Percentiles rank a stretch among this genome's conserved stretches.
phyloP scores from a whole-genome alignment of 2,888 invertebrate species.

The Dioctria linearis region DNA sequence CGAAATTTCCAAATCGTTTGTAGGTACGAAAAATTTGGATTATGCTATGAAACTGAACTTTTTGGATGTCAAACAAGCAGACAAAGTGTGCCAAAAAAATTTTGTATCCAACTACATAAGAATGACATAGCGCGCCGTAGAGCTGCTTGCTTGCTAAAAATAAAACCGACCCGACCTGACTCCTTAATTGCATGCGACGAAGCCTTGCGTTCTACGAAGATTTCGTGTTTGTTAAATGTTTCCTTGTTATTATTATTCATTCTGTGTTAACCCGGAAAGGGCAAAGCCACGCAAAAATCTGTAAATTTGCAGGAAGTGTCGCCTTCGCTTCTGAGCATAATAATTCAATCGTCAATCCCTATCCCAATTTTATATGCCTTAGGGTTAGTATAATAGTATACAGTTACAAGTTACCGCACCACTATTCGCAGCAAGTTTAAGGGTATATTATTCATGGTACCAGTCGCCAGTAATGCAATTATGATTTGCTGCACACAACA shows the following conservation, averaged over 20 bases:
- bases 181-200: slow-evolving; percentile 25
- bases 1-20: not conserved
- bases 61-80: not conserved
- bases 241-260: not conserved
- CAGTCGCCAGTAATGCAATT: slow-evolving; percentile 62
- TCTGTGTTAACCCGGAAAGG: not conserved
- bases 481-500: slow-evolving; percentile 54
- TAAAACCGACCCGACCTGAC: slow-evolving; percentile 13
- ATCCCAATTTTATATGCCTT: not conserved
- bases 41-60: slow-evolving; percentile 20
- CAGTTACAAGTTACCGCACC: not conserved
- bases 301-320: slow-evolving; percentile 35
- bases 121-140: not conserved
- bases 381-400: not conserved
- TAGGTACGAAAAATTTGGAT: slow-evolving; percentile 12
- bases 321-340: slow-evolving; percentile 8
- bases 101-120: not conserved
- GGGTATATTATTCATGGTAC: slow-evolving; percentile 56
- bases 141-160: slow-evolving; percentile 24
- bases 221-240: slow-evolving; percentile 31
- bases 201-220: slow-evolving; percentile 4
- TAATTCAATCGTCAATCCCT: slow-evolving; percentile 10
- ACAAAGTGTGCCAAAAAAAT: slow-evolving; percentile 8
- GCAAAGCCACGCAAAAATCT: slow-evolving; percentile 46
- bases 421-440: slow-evolving; percentile 1